Percentiles rank a stretch among this genome's conserved stretches.
phyloP scores from a whole-genome alignment of 2,888 invertebrate species.

The Stenodema calcarata region DNA sequence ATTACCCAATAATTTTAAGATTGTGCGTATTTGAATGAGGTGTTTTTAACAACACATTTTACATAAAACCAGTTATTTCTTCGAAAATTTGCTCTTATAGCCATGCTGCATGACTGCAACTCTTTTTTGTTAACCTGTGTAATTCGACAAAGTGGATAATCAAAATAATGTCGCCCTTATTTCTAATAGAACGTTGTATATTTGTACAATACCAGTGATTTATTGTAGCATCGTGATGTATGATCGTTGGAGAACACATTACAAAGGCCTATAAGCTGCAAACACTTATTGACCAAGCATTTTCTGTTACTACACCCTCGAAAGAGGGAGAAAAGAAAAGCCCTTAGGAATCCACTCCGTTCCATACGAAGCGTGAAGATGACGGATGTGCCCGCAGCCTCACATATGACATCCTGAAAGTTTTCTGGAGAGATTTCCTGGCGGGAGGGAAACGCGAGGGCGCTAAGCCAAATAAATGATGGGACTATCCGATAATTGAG shows the following conservation, averaged over 20 bases:
- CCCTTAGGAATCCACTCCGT: not conserved
- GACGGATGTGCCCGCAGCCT: conserved; percentile 9
- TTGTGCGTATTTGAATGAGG: no score
- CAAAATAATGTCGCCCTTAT: no score
- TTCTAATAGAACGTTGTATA: no score
- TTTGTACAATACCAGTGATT: not conserved
- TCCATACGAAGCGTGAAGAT: conserved; percentile 16
- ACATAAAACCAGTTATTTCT: no score
- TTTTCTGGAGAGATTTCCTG: conserved; percentile 4
- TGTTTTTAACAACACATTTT: no score
- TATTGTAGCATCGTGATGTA: not conserved
- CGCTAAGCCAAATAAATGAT: conserved; percentile 41
- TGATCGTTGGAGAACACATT: not conserved
- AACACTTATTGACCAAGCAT: conserved; percentile 2
- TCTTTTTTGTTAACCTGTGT: no score
- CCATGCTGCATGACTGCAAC: no score
- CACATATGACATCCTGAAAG: conserved; percentile 23
- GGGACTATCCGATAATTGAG: conserved; percentile 25
- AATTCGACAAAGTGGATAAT: no score
- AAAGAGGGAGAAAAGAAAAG: not conserved
- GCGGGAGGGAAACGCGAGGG: not conserved
- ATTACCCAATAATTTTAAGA: no score
- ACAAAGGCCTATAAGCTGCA: not conserved
- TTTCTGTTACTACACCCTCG: not conserved
- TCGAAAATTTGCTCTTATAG: no score